Percentiles rank a stretch among this genome's conserved stretches.
Evolutionary conservation across 2,888 invertebrate genomes (phyloP).

Genomic region (Papilio demoleus): DNA sequence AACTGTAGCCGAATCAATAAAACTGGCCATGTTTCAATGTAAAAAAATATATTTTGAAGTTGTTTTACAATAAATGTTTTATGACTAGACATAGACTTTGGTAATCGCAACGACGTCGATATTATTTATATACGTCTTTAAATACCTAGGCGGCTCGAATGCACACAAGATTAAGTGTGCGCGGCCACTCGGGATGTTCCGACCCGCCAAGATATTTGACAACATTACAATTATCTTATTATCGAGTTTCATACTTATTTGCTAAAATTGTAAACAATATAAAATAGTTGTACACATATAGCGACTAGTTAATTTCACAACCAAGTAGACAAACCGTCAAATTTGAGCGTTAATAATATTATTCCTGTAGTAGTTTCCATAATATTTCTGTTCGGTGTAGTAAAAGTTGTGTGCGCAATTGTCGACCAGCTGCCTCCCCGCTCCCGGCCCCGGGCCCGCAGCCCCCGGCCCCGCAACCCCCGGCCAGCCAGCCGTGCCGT

Average conservation of each 20-base stretch:
- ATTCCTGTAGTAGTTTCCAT: conserved; percentile 72
- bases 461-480: not conserved
- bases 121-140: too few relatives aligned
- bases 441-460: not conserved
- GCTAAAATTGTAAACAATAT: conserved; percentile 39
- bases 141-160: too few relatives aligned
- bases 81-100: conserved; percentile 74
- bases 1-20: conserved; percentile 31
- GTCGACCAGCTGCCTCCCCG: not conserved
- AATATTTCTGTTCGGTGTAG: conserved; percentile 72
- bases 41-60: conserved; percentile 50
- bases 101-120: conserved; percentile 47
- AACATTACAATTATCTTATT: conserved; percentile 38
- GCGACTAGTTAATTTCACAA: conserved; percentile 53
- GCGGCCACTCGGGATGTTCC: too few relatives aligned
- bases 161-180: too few relatives aligned
- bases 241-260: conserved; percentile 35
- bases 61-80: conserved; percentile 46
- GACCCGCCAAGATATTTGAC: too few relatives aligned
- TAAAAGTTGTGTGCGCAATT: conserved; percentile 67
- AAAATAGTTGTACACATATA: conserved; percentile 46
- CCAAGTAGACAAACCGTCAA: conserved; percentile 49
- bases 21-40: conserved; percentile 50
- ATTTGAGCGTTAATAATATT: conserved; percentile 75
- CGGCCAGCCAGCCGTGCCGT: not conserved